Percentiles rank a stretch among this genome's conserved stretches.
Conservation (phyloP, 2,888 invertebrate genomes). For the Nezara viridula region DNA sequence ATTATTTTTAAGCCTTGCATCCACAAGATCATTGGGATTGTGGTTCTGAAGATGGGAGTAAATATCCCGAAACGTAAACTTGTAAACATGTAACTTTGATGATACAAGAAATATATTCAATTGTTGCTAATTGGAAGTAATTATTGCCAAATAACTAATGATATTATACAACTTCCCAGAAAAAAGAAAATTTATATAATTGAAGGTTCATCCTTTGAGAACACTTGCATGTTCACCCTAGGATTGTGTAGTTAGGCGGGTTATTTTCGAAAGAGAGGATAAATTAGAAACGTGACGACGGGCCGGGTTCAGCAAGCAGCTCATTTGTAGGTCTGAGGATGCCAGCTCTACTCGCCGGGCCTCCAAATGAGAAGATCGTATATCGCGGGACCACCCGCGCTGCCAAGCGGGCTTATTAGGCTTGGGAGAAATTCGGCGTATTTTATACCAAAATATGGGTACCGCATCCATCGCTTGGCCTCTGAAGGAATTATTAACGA, state of each 20-base stretch:
- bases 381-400: slow-evolving; percentile 40
- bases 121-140: too few relatives aligned
- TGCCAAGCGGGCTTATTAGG: background rate
- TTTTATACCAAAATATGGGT: background rate
- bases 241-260: background rate
- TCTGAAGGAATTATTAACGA: background rate
- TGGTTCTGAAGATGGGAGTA: too few relatives aligned
- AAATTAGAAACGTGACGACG: slow-evolving; percentile 41
- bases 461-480: background rate
- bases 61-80: too few relatives aligned
- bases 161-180: too few relatives aligned
- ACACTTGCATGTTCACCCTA: background rate
- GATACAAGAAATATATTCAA: too few relatives aligned
- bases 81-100: too few relatives aligned
- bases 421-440: background rate
- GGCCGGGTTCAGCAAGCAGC: background rate
- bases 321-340: slow-evolving; percentile 37
- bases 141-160: too few relatives aligned
- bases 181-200: too few relatives aligned
- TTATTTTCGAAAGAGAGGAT: background rate
- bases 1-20: too few relatives aligned
- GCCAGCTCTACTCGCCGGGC: background rate
- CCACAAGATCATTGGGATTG: too few relatives aligned
- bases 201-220: too few relatives aligned
- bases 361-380: slow-evolving; percentile 42